These are phyloP conservation scores for Danio rerio DNA, from an alignment of 2,113 vertebrate species.

Conservation along the genomic window DNA sequence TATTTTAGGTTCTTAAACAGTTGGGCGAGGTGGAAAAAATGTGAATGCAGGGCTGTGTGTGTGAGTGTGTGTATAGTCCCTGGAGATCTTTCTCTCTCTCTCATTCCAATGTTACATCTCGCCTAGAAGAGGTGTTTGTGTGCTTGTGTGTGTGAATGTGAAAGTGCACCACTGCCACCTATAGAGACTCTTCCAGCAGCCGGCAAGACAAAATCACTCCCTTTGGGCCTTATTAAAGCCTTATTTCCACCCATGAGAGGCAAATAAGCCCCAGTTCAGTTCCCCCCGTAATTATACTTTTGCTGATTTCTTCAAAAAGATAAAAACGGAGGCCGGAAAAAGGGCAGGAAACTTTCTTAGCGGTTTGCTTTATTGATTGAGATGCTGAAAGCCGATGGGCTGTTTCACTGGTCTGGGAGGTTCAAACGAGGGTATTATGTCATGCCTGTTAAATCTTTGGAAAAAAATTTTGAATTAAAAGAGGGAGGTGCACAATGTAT, in stretches of 20 bases:
- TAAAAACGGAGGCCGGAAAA: background rate
- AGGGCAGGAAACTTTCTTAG: conserved; percentile 9
- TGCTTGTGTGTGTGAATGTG: background rate
- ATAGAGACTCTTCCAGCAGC: conserved; percentile 30
- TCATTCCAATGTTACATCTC: background rate
- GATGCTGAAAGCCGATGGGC: conserved; percentile 11
- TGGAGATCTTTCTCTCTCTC: background rate
- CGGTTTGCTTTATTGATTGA: conserved; percentile 23
- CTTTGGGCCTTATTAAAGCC: conserved; percentile 57
- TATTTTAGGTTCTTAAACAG: background rate
- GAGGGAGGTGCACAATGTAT: background rate
- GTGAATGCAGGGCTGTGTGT: background rate
- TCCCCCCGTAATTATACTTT: conserved; percentile 49
- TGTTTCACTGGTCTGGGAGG: background rate
- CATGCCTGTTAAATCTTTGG: conserved; percentile 13
- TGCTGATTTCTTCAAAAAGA: conserved; percentile 49
- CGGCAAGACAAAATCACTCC: conserved; percentile 31
- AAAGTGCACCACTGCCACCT: conserved; percentile 59
- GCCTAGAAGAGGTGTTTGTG: background rate
- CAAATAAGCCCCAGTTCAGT: conserved; percentile 33
- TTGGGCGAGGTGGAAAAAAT: background rate
- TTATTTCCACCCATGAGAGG: conserved; percentile 53
- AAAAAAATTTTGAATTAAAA: conserved; percentile 29
- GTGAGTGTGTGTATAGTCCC: background rate
- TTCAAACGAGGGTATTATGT: background rate